phyloP scores from a whole-genome alignment of 2,113 vertebrate species.

The Catharus minimus region DNA sequence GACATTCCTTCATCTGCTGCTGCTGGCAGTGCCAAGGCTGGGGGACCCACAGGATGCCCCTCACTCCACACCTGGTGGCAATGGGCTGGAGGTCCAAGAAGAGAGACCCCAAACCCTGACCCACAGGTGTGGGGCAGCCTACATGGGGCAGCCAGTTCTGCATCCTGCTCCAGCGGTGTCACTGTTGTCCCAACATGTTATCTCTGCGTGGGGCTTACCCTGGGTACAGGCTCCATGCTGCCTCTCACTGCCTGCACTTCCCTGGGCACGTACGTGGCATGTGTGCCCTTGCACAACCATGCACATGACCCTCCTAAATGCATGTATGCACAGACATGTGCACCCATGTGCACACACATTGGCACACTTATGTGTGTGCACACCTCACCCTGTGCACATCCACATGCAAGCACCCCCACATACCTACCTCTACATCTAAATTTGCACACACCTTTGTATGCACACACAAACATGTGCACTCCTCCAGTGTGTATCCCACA shows the following conservation, averaged over 20 bases:
- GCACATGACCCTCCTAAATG: rapidly evolving
- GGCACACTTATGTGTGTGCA: too few species aligned
- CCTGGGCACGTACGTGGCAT: rapidly evolving
- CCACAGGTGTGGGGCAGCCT: rapidly evolving
- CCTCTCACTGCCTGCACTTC: not conserved
- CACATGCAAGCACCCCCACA: rapidly evolving
- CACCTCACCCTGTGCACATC: not conserved
- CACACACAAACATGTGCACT: not conserved
- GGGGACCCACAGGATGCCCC: rapidly evolving
- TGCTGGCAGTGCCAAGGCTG: rapidly evolving
- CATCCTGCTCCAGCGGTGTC: rapidly evolving
- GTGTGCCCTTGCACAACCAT: rapidly evolving
- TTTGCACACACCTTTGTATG: not conserved
- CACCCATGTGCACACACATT: not conserved
- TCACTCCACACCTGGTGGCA: not conserved
- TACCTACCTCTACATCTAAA: not conserved
- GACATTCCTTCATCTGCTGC: not conserved
- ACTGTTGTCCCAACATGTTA: not conserved
- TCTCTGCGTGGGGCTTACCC: rapidly evolving
- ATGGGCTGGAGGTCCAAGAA: not conserved
- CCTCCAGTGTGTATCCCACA: not conserved
- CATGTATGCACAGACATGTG: rapidly evolving
- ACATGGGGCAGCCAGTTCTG: not conserved
- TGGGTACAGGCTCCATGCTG: rapidly evolving
- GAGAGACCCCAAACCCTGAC: not conserved